These are phyloP conservation scores for Erebia palarica DNA, from an alignment of 2,888 invertebrate genomes.

Conservation along the genomic window DNA sequence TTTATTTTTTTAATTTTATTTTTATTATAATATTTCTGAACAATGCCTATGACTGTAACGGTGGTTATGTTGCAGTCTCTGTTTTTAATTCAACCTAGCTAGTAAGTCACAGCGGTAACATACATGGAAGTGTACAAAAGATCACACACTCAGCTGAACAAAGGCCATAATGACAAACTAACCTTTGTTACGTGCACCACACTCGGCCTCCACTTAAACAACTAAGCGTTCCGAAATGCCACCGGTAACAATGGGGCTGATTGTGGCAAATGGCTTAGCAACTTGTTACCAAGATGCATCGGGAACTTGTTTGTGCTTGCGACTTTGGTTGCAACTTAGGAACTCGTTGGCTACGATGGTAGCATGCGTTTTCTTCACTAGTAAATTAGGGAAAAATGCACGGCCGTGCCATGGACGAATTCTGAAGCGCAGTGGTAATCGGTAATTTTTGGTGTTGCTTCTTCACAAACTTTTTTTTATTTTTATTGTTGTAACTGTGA, in stretches of 20 bases:
- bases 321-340: background rate
- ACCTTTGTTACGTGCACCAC: conserved; percentile 13
- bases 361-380: background rate
- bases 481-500: too few species aligned
- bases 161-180: conserved; percentile 17
- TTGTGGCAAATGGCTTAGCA: conserved; percentile 18
- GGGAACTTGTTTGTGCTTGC: background rate
- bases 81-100: background rate
- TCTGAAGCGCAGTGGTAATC: too few species aligned
- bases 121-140: conserved; percentile 9
- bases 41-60: too few species aligned
- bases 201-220: conserved; percentile 9
- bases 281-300: conserved; percentile 12
- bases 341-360: too few species aligned
- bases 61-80: too few species aligned
- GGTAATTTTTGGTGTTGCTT: too few species aligned
- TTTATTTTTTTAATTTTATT: too few species aligned
- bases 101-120: background rate
- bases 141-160: conserved; percentile 13
- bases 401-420: too few species aligned
- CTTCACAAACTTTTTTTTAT: too few species aligned
- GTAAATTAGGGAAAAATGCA: background rate
- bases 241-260: conserved; percentile 12
- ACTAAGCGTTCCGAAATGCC: conserved; percentile 21
- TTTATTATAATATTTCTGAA: too few species aligned